Evolutionary conservation across 2,113 vertebrate species (phyloP).

Genomic region (Pseudonaja textilis): DNA sequence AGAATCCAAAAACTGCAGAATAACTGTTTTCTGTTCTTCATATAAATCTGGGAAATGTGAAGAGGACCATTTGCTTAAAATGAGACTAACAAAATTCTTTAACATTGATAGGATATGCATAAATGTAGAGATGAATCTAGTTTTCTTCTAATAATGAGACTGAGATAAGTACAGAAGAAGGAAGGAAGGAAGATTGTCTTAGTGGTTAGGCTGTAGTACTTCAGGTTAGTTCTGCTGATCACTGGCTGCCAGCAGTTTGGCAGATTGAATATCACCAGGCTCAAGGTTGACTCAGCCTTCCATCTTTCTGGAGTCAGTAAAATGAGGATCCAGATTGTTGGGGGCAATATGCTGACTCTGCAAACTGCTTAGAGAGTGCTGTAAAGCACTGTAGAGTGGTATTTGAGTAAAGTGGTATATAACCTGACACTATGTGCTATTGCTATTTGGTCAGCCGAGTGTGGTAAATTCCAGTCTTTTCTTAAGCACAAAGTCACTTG

Average conservation of each 20-base stretch:
- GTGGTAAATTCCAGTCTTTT: background rate
- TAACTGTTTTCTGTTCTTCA: background rate
- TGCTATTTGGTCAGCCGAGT: background rate
- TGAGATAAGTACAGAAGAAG: background rate
- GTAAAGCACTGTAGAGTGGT: too few relatives aligned
- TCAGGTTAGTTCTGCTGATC: too few relatives aligned
- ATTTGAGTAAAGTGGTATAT: too few relatives aligned
- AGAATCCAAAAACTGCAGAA: background rate
- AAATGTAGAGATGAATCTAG: background rate
- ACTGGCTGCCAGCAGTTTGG: too few relatives aligned
- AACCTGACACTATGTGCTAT: too few relatives aligned
- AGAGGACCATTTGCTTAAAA: background rate
- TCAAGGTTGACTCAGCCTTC: too few relatives aligned
- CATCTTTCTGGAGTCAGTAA: too few relatives aligned
- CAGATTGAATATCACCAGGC: too few relatives aligned
- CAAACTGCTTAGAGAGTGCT: too few relatives aligned
- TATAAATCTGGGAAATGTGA: background rate
- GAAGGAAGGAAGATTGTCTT: background rate
- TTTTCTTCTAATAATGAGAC: background rate
- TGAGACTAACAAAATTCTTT: background rate
- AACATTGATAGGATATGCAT: background rate
- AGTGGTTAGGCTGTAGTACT: too few relatives aligned
- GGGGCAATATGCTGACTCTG: too few relatives aligned
- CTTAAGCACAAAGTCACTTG: background rate
- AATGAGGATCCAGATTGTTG: too few relatives aligned